Evolutionary conservation across 1,140 invertebrate genomes (phyloP), one percentile per base, ranked within the genome.

Genomic region (Drosophila pandora): DNA sequence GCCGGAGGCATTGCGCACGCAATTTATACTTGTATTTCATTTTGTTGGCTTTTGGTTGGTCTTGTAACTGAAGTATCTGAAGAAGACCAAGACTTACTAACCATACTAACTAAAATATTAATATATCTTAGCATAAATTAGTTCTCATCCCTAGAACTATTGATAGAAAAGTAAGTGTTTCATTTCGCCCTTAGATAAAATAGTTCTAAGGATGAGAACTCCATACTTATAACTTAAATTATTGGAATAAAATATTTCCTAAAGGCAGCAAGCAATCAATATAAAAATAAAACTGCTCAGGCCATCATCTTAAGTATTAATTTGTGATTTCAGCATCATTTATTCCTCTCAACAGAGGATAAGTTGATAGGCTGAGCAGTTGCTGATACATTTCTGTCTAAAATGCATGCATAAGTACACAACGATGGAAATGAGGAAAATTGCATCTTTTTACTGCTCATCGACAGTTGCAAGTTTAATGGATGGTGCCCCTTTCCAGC

Each of bases 391-490:
- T 67, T 39, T 62, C 65, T 83, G 53, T 75, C 74, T 73, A 83
- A 82, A 83, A 69, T 82, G 79, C 79, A 82, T 82, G 60, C 56
- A 61, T 82, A 43, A 78, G 68, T 57, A 60, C 32, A 47, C 69
- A 70, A 32, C 34, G 48, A 0, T 17, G 17, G 17, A 76, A 34
- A 58, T 59, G 54, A 39, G 10, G 62, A 67, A 55, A 49, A 45
- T 63, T 53, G 55, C 60, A 39, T 65, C 58, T 76, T 79, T 82
- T 82, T 75, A 75, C 70, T 75, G 56, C 61, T 71, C 75, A 78
- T 54, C 75, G 60, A 34, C 55, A 72, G 53, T 61, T 84, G 81
- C 76, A 87, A 87, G 47, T 79, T 88, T 87, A 87, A 87, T 87
- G 78, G 70, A 87, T 87, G 78, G 70, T 50, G 62, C 59, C 71